Evolutionary conservation across 2,797 vertebrate genomes (phyloP), one percentile per base, ranked within the genome.

Genomic region (Fistularia commersonii): DNA sequence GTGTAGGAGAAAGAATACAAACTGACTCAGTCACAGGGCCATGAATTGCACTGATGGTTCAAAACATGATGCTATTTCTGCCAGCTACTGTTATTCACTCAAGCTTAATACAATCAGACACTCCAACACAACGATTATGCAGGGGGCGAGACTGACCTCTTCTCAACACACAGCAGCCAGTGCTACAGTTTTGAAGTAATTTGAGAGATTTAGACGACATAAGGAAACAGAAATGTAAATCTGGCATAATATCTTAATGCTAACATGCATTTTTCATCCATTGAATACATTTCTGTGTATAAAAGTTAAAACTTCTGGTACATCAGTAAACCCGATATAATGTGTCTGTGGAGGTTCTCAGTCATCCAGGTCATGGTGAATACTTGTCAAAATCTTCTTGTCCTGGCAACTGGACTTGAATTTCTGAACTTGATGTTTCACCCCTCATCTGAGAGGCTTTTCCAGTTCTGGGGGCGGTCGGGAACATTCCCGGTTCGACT

Each of bases 51-150:
- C 74, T 71, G 77, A 79, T 83, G 52, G 81, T 82, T 80, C 74
- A 82, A 83, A 87, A 83, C 80, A 84, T 61, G 79, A 80, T 81
- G 79, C 79, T 82, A 81, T 82, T 83, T 81, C 81, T 84, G 85
- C 79, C 80, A 69, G 81, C 75, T 55, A 57, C 71, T 82, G 76
- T 85, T 86, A 79, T 80, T 85, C 84, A 76, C 78, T 85, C 82
- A 79, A 37, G 69, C 59, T 65, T 85, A 87, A 87, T 81, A 82
- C 74, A 83, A 85, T 76, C 78, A 83, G 83, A 86, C 78, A 82
- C 82, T 85, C 73, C 73, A 80, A 74, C 84, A 73, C 75, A 78
- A 68, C 56, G 37, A 79, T 79, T 74, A 82, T 76, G 71, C 65
- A 57, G 74, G 64, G 67, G 77, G 79, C 45, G 67, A 71, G 81